These are phyloP conservation scores for Euzophera pinguis DNA, from an alignment of 2,888 invertebrate species.

Conservation along the genomic window DNA sequence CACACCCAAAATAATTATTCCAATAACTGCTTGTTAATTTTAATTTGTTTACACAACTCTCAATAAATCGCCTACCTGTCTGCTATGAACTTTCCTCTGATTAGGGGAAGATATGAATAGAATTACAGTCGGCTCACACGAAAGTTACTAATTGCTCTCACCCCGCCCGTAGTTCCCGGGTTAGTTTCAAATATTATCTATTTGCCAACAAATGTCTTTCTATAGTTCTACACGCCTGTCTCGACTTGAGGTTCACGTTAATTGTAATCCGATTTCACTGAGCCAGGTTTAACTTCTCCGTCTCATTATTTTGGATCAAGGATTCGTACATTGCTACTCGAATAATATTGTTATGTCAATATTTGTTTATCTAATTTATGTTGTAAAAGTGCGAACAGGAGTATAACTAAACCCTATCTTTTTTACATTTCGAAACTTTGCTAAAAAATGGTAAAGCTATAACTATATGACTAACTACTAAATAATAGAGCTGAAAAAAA, in stretches of 20 bases:
- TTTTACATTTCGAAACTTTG: too few relatives aligned
- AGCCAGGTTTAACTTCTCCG: constrained; percentile 9
- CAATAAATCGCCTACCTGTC: neutral
- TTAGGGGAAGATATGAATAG: constrained; percentile 3
- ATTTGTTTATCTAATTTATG: too few relatives aligned
- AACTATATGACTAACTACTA: too few relatives aligned
- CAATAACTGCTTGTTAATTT: too few relatives aligned
- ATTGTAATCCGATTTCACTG: constrained; percentile 24
- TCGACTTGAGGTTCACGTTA: neutral
- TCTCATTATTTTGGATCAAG: neutral
- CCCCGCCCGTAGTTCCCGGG: neutral
- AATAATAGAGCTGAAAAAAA: too few relatives aligned
- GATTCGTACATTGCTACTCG: too few relatives aligned
- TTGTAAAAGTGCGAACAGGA: too few relatives aligned
- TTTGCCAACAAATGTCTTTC: constrained; percentile 5
- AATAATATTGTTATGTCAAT: too few relatives aligned
- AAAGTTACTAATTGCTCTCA: constrained; percentile 16
- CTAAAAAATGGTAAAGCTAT: too few relatives aligned
- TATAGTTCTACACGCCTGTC: neutral
- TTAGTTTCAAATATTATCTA: constrained; percentile 10
- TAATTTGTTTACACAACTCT: neutral
- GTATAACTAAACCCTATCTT: too few relatives aligned
- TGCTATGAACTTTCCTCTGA: neutral
- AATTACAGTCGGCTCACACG: constrained; percentile 12
- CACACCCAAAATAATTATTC: too few relatives aligned